phyloP scores from a whole-genome alignment of 64 coral and sea anemone species.

The Anthopleura sola region DNA sequence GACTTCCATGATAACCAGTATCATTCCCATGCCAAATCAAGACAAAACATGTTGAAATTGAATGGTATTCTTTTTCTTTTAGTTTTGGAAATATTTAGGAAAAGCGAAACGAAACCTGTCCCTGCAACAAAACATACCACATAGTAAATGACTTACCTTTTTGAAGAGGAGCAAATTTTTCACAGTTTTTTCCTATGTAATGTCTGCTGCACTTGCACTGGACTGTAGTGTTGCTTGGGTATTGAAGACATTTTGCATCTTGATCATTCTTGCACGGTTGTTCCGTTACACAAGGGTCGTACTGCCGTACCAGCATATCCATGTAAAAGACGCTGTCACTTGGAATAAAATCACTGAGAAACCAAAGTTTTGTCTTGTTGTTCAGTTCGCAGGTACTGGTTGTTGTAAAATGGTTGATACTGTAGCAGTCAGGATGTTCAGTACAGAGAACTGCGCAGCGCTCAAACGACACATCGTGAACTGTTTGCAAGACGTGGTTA shows the following conservation, averaged over 20 bases:
- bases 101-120: no score
- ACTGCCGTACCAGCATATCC: slow-evolving; percentile 9
- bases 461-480: neutral
- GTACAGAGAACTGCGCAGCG: neutral
- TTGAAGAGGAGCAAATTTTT: neutral
- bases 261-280: slow-evolving; percentile 14
- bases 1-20: no score
- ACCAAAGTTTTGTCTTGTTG: slow-evolving; percentile 6
- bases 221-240: neutral
- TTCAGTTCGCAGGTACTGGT: neutral
- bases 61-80: no score
- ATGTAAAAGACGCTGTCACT: slow-evolving; percentile 6
- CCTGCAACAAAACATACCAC: no score
- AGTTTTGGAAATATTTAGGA: no score
- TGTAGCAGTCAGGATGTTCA: slow-evolving; percentile 8
- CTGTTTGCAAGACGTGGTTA: neutral
- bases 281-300: slow-evolving; percentile 2
- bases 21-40: no score
- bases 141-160: neutral
- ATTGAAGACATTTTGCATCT: neutral
- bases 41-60: no score
- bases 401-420: neutral
- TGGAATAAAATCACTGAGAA: neutral
- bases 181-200: neutral
- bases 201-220: neutral